Evolutionary conservation across 1,140 invertebrate species (phyloP), one percentile per base, ranked within the genome.

Genomic region (Coenobita brevimanus): DNA sequence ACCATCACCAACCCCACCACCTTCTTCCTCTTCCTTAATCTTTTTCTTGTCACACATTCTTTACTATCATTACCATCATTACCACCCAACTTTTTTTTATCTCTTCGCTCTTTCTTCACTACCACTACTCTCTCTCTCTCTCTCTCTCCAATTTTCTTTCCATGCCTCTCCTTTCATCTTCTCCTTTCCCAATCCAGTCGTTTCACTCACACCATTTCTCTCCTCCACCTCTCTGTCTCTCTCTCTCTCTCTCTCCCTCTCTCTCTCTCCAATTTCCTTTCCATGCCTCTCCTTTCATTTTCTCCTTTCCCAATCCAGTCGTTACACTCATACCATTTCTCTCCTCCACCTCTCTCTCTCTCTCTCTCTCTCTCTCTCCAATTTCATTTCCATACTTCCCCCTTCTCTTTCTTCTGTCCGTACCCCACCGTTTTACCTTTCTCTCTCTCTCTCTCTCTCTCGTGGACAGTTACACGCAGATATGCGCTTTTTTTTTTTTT

Each of bases 161-260:
- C 46, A 33, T 76, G 30, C 46, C 41, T n/a, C 41, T 43, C 38
- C n/a, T 33, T n/a, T 33, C 2, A 24, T 1, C 33, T 38, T 75
- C 30, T 30, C 38, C n/a, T n/a, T 36, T n/a, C 41, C 30, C 24
- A 30, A 36, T 6, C 41, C 0, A 36, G n/a, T 64, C 4, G 3
- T 13, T 64, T 2, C 1, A n/a, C 15, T 41, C 27, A 17, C 4
- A 2, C 4, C 1, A n/a, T 24, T 62, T 33, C 36, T 33, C 36
- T 33, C 36, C 62, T 67, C 62, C 36, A 24, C 36, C 62, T 67
- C 62, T 67, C 62, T 67, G 24, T 67, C 62, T 67, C 62, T 67
- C 62, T 67, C 62, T 67, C 62, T 67, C 62, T 67, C 62, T 67
- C 62, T 67, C 62, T 67, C 62, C 36, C 71, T 43, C 71, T 75